Base-by-base conservation (phyloP, 2,888 invertebrate genomes). In the Oscheius sp. region DNA sequence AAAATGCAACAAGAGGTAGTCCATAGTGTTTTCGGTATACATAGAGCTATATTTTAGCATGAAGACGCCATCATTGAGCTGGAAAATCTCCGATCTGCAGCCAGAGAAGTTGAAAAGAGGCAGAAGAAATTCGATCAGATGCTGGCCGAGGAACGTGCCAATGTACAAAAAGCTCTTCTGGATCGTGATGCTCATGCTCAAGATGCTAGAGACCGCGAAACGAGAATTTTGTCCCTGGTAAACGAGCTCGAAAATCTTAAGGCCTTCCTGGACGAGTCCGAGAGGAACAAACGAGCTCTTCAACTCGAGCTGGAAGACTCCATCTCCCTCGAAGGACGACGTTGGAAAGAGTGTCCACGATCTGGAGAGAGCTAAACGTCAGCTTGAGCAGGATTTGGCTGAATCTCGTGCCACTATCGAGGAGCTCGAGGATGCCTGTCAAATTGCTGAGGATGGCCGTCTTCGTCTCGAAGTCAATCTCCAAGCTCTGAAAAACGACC, bases 291-390 rank as follows among this genome's bases (percentile, higher is more conserved):
- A 80, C 93, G 95, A 76, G 93, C 93, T 68, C 92, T 96, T 37
- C 96, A 96, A 89, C 93, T 94, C 0, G 99, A 99, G 89, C 92
- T 99, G 11, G 98, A 99, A 89, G 99, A 99, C 90, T 80, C 84
- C 66, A 95, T 95, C 74, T 96, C 96, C n/a, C 89, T 94, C 94
- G 73, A 97, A 98, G 90, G 98, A 98, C 84, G 98, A 97, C 1
- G 96, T 96, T 33, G 98, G 99, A 90, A 98, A 98, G 91, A 99
- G 92, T 91, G 95, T 97, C 0, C 97, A 98, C 91, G 98, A 99
- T 89, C 91, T 99, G 84, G 98, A 99, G 90, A 96, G 96, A 89
- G 95, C 96, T 1, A 98, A 98, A 91, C 93, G 97, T 7, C 93
- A 94, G n/a, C 92, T 98, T 47, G 96, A 97, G 90, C 80, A 83